phyloP scores from a whole-genome alignment of 2,888 invertebrate genomes.

The Leptopilina myrica region DNA sequence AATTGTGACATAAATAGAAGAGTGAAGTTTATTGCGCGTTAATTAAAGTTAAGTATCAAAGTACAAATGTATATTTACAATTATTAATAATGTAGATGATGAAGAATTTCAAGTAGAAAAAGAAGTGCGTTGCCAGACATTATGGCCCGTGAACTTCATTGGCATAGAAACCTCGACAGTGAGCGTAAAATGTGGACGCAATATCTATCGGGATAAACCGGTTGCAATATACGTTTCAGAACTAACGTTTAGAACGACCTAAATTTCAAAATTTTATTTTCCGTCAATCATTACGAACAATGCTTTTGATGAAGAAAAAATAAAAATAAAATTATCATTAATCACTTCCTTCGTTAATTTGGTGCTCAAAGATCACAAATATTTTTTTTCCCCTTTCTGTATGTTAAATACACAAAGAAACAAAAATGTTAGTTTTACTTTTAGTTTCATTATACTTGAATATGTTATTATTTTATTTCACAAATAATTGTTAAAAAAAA shows the following conservation, averaged over 20 bases:
- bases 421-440: too few species aligned
- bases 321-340: too few species aligned
- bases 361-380: background rate
- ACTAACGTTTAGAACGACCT: constrained; percentile 48
- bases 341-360: background rate
- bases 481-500: too few species aligned
- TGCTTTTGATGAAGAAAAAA: background rate
- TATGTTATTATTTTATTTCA: too few species aligned
- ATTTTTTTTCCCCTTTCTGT: too few species aligned
- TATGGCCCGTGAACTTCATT: constrained; percentile 64
- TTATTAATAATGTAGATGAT: background rate
- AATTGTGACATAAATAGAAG: too few species aligned
- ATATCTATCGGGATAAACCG: constrained; percentile 63
- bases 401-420: too few species aligned
- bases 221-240: constrained; percentile 52
- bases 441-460: too few species aligned
- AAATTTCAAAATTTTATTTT: constrained; percentile 52
- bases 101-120: constrained; percentile 38
- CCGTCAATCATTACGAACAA: constrained; percentile 11
- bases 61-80: too few species aligned
- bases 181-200: constrained; percentile 60
- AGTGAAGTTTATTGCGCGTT: too few species aligned
- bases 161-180: constrained; percentile 65
- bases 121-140: constrained; percentile 25
- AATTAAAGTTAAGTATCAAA: too few species aligned